These are phyloP conservation scores for Clavelina lepadiformis DNA, from an alignment of 23 tunicate genomes.

Conservation along the genomic window DNA sequence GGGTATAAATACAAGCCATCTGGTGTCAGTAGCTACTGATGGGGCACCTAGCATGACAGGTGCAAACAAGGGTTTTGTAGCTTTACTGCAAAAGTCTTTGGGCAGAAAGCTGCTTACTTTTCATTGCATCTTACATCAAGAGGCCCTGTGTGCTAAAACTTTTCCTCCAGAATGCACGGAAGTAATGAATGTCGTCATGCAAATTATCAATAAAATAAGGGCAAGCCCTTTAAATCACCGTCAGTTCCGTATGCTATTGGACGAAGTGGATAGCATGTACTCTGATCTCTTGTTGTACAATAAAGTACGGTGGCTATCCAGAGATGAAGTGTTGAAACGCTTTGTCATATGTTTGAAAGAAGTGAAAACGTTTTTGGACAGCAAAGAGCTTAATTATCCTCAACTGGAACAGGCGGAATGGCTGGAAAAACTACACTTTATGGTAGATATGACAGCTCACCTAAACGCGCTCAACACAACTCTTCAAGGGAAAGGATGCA, in stretches of 20 bases:
- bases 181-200: conserved; percentile 33
- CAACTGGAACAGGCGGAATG: conserved; percentile 38
- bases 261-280: conserved; percentile 40
- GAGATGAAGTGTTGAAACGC: conserved; percentile 37
- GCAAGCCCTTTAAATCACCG: conserved; percentile 33
- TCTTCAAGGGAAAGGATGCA: conserved; percentile 25
- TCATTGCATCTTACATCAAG: conserved; percentile 32
- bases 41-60: conserved; percentile 47
- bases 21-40: conserved; percentile 48
- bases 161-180: conserved; percentile 31
- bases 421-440: conserved; percentile 29
- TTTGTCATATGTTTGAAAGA: conserved; percentile 31
- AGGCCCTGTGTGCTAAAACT: conserved; percentile 33
- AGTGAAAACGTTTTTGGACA: conserved; percentile 20
- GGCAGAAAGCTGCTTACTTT: conserved; percentile 31
- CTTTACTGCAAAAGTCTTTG: conserved; percentile 37
- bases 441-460: conserved; percentile 29
- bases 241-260: conserved; percentile 18
- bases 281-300: conserved; percentile 31
- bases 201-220: conserved; percentile 31
- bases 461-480: conserved; percentile 29
- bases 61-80: conserved; percentile 18
- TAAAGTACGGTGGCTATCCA: conserved; percentile 37
- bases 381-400: conserved; percentile 25
- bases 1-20: conserved; percentile 24